These are phyloP conservation scores for Rotaria macrura DNA, from an alignment of 2,888 invertebrate genomes.

Conservation along the genomic window DNA sequence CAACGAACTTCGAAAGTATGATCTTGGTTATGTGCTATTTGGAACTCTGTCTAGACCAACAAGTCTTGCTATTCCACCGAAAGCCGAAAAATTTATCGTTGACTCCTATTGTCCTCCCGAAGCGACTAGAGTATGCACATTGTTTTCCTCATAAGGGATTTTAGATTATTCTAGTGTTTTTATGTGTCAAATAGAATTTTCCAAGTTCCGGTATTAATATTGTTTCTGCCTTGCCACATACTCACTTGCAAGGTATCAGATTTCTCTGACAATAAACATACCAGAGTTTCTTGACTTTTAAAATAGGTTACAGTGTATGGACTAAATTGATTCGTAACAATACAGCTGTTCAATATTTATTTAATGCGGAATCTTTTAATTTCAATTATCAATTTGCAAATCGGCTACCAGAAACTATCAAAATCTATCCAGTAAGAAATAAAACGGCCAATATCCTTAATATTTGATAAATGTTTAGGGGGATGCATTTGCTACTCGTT, in stretches of 20 bases:
- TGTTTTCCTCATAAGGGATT: no score
- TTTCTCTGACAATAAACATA: no score
- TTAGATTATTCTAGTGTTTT: no score
- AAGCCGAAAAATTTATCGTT: slow-evolving; percentile 9
- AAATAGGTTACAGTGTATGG: no score
- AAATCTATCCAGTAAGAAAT: background rate
- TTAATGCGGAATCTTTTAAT: no score
- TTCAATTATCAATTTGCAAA: background rate
- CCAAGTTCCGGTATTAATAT: no score
- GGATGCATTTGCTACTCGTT: slow-evolving; percentile 30
- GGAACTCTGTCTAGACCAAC: background rate
- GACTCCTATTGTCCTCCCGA: slow-evolving; percentile 22
- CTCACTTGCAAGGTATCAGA: no score
- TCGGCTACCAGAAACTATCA: background rate
- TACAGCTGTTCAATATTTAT: no score
- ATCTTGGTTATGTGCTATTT: slow-evolving; percentile 20
- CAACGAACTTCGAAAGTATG: slow-evolving; percentile 25
- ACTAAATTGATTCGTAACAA: no score
- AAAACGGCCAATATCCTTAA: no score
- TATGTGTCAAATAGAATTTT: background rate
- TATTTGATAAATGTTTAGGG: background rate
- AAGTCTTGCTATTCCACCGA: slow-evolving; percentile 25
- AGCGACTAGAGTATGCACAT: background rate
- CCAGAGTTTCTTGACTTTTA: no score
- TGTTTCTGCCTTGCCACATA: no score